Conservation (phyloP, 2,888 invertebrate species). For the Diaphora mendica region DNA sequence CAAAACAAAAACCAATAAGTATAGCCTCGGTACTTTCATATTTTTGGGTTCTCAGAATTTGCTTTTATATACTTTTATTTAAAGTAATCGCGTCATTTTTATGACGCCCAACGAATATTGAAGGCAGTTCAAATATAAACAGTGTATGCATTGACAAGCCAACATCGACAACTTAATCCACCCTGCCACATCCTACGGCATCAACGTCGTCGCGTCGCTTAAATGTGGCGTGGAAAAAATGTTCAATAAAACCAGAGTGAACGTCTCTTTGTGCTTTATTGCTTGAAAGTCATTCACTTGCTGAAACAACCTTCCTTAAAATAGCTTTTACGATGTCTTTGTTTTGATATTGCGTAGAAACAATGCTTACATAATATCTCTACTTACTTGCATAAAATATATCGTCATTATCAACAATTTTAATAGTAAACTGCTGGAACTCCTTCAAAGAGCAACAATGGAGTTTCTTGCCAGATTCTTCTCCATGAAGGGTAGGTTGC, state of each 20-base stretch:
- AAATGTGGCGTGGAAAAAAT: conserved; percentile 73
- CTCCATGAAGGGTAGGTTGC: too few species aligned
- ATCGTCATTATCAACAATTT: too few species aligned
- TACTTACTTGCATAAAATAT: conserved; percentile 23
- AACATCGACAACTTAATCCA: conserved; percentile 51
- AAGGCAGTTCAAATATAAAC: conserved; percentile 29
- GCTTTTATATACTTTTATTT: neutral
- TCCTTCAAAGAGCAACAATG: too few species aligned
- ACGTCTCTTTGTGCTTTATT: conserved; percentile 74
- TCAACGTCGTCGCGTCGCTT: conserved; percentile 62
- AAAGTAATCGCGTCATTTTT: neutral
- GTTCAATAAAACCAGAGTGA: conserved; percentile 73
- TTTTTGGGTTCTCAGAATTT: neutral
- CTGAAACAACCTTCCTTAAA: conserved; percentile 66
- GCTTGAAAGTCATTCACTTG: conserved; percentile 73
- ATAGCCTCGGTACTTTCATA: too few species aligned
- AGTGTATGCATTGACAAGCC: conserved; percentile 11
- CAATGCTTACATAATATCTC: conserved; percentile 32
- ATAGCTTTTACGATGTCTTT: conserved; percentile 63
- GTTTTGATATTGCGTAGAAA: conserved; percentile 54
- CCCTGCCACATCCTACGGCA: conserved; percentile 36
- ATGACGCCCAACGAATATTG: neutral
- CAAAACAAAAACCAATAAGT: too few species aligned
- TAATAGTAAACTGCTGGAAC: too few species aligned
- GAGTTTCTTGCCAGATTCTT: too few species aligned